phyloP scores from a whole-genome alignment of 2,113 vertebrate species.

The Pavo muticus region DNA sequence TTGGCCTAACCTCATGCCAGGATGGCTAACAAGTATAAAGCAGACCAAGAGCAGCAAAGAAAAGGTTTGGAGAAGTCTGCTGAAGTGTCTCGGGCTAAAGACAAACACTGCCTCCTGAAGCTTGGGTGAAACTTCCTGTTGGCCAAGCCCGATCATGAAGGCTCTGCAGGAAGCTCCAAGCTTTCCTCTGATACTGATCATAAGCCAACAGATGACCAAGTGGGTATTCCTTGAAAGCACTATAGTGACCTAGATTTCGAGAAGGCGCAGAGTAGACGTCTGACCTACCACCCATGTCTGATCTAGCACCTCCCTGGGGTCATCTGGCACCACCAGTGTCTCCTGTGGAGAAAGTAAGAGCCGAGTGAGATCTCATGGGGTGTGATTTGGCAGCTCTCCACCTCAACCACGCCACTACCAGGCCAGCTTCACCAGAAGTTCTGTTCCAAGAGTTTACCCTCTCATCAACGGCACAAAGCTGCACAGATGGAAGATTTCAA shows the following conservation, averaged over 20 bases:
- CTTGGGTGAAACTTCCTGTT: rapidly evolving
- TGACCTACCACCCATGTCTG: no score
- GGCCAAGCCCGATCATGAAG: not conserved
- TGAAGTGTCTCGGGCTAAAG: not conserved
- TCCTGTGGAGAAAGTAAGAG: not conserved
- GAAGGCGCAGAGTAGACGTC: not conserved
- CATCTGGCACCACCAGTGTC: not conserved
- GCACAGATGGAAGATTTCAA: slow-evolving; percentile 56
- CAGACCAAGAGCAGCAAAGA: not conserved
- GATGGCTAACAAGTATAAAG: rapidly evolving
- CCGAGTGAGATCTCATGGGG: not conserved
- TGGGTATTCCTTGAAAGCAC: not conserved
- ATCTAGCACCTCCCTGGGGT: not conserved
- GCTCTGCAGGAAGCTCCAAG: not conserved
- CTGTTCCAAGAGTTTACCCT: not conserved
- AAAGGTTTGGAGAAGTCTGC: not conserved
- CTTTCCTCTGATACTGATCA: not conserved
- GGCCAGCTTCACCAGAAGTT: not conserved
- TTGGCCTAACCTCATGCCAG: not conserved
- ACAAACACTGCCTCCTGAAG: not conserved
- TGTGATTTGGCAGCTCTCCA: not conserved
- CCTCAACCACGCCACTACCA: rapidly evolving
- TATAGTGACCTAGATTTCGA: not conserved
- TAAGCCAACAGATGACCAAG: not conserved
- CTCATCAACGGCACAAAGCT: slow-evolving; percentile 17